phyloP scores from a whole-genome alignment of 2,888 invertebrate species.

The Heliconius charithonia region DNA sequence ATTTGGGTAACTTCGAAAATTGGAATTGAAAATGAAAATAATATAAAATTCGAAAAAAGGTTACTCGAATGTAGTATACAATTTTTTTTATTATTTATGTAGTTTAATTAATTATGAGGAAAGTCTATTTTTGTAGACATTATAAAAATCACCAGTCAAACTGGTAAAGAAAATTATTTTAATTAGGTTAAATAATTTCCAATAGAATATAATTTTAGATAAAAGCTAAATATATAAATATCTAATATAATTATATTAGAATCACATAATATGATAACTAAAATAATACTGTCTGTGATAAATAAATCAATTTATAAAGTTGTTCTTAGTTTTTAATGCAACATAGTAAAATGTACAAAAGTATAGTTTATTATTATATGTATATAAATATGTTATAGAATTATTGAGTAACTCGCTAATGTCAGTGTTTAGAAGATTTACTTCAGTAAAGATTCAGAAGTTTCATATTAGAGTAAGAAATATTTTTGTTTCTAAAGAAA shows the following conservation, averaged over 20 bases:
- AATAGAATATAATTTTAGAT: neutral
- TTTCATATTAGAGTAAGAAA: too few relatives aligned
- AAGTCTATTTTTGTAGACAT: neutral
- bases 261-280: neutral
- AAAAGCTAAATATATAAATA: slow-evolving; percentile 14
- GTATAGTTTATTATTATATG: neutral
- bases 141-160: neutral
- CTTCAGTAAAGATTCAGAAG: too few relatives aligned
- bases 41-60: too few relatives aligned
- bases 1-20: neutral
- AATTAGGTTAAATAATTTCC: neutral
- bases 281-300: slow-evolving; percentile 19
- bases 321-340: slow-evolving; percentile 18
- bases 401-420: too few relatives aligned
- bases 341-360: neutral
- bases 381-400: neutral
- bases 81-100: too few relatives aligned
- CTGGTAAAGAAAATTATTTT: neutral
- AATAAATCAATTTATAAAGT: slow-evolving; percentile 22
- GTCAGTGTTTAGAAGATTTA: too few relatives aligned
- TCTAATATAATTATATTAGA: neutral
- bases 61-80: too few relatives aligned
- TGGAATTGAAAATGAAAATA: too few relatives aligned
- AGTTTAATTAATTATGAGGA: too few relatives aligned
- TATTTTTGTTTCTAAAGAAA: too few relatives aligned